Base-by-base conservation (phyloP, 92 coral and sea anemone species). In the Virgularia gustaviana region DNA sequence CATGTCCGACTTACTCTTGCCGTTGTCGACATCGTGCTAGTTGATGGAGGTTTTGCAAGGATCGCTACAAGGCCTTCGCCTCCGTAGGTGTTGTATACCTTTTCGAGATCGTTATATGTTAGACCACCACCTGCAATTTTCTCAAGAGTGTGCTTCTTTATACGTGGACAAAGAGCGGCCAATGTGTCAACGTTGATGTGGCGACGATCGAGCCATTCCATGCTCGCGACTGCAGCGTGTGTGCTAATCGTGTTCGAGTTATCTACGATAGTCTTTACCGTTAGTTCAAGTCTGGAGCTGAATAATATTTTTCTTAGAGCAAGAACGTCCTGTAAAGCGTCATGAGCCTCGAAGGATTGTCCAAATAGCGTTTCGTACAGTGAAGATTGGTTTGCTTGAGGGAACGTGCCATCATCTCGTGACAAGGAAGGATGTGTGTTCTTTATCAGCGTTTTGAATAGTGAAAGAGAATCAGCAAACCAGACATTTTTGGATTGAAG, bases 401-500 rank as follows among this genome's bases (percentile, higher is more conserved):
- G 19, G 15, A 4, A 22, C 36, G 3, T 18, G 12, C 38, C 64
- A 25, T 76, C 82, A 11, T 76, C 3, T 20, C 56, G 27, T 51
- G 10, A 42, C 11, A 81, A 42, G 23, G 76, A 41, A 9, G 85
- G 76, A 38, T 64, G 63, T 56, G 73, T 72, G 36, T 39, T 39
- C 65, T 78, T 55, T 7, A 54, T 19, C 25, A 78, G 80, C 72
- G 55, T 22, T 35, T 62, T 71, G 52, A 83, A 51, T 18, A 77
- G 52, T 10, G 68, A 37, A 10, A 61, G 78, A 49, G 79, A 56
- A 60, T 84, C 85, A 22, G 63, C 57, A 61, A 84, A 75, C 34
- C 27, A 71, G 6, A 83, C 77, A 49, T 83, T 47, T 2, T 35
- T 23, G 25, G 38, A 36, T 11, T 29, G 36, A 4, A 84, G 64